Conservation (phyloP, 2,888 invertebrate genomes). For the Aleiodes alternator region DNA sequence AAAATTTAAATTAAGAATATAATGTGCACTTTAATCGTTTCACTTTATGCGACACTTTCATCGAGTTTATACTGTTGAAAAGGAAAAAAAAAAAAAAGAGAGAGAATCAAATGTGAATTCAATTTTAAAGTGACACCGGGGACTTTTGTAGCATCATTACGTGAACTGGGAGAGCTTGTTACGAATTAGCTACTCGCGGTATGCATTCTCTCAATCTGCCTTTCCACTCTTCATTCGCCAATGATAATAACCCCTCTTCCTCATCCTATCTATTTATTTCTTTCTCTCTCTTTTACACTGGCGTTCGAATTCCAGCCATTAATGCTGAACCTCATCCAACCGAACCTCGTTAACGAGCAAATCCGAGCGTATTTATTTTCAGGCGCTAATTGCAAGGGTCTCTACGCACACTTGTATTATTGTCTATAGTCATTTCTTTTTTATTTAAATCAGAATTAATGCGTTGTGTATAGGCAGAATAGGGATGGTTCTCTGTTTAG, state of each 20-base stretch:
- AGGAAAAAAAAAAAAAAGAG: no score
- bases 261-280: no score
- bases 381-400: slow-evolving; percentile 33
- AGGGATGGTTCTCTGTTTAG: no score
- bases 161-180: slow-evolving; percentile 24
- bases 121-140: background rate
- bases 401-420: background rate
- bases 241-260: background rate
- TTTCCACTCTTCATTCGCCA: background rate
- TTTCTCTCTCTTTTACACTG: background rate
- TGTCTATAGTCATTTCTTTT: background rate
- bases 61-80: background rate
- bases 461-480: background rate
- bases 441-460: background rate
- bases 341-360: slow-evolving; percentile 27
- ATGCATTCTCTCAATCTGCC: slow-evolving; percentile 7
- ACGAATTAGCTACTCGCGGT: slow-evolving; percentile 23
- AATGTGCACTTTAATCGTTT: background rate
- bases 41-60: background rate
- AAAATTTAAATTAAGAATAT: background rate
- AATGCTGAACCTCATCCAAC: slow-evolving; percentile 22
- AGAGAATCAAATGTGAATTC: background rate
- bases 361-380: slow-evolving; percentile 34
- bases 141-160: slow-evolving; percentile 17
- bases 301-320: slow-evolving; percentile 22